Evolutionary conservation across 2,888 invertebrate species (phyloP), one percentile per base, ranked within the genome.

Genomic region (Leptarthrus brevirostris): DNA sequence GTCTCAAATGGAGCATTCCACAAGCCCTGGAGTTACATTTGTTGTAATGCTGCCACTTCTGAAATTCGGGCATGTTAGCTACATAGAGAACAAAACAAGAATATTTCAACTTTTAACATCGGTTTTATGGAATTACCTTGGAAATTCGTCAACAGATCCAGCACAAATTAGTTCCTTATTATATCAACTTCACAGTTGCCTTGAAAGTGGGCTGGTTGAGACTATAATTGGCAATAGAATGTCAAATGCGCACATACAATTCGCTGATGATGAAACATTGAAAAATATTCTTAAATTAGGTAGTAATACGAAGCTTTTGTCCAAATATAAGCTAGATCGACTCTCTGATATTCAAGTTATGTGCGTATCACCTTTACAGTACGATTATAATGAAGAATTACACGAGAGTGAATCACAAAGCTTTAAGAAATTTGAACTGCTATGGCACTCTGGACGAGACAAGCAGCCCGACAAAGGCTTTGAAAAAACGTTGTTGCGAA

Each of bases 371-470:
- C 80, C 82, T 0, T 78, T 80, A 72, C 77, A 78, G 3, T 75
- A 79, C 36, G 77, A 80, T 66, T 76, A 78, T 1, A 77, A 79
- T 10, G 77, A 80, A 24, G 82, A 83, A 1, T 73, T 85, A 70
- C 79, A 79, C 1, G 85, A 85, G 74, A 85, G 82, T 72, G 83
- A 85, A 77, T 82, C 83, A 44, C 80, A 81, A 20, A 84, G 84
- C 75, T 84, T 83, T 56, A 84, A 83, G 69, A 85, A 85, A 74
- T 85, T 85, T 64, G 85, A 85, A 76, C 73, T 85, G 10, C 84
- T 94, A 10, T 94, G 93, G 93, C 92, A 94, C 83, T 85, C 93
- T 30, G 92, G 93, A 0, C 84, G 93, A 69, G 92, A 93, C 78
- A 84, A 84, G 56, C 86, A 91, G 24, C 88, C 88, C 75, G 71